Evolutionary conservation across 2,888 invertebrate genomes (phyloP).

Genomic region (Noctua comes): DNA sequence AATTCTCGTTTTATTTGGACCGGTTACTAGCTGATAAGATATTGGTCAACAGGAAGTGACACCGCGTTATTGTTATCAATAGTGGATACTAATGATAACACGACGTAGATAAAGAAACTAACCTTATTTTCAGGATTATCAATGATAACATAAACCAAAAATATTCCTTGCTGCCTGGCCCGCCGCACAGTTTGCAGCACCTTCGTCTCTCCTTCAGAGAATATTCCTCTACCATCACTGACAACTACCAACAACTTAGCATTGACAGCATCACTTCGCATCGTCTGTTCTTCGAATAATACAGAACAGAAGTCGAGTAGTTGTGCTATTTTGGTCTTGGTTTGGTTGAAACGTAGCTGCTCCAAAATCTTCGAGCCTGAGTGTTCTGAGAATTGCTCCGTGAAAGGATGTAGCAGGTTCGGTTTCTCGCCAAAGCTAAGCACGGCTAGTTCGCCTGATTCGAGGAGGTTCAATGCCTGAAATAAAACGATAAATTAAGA

Average conservation of each 20-base stretch:
- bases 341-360: conserved; percentile 96
- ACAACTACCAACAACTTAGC: conserved; percentile 97
- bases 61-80: too few relatives aligned
- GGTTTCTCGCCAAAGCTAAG: conserved; percentile 97
- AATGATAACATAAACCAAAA: conserved; percentile 98
- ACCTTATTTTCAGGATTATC: conserved; percentile 98
- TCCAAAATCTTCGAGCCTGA: conserved; percentile 96
- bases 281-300: conserved; percentile 85
- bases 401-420: conserved; percentile 96
- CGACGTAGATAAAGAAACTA: conserved; percentile 53
- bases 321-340: conserved; percentile 96
- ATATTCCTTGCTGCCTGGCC: conserved; percentile 95
- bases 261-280: conserved; percentile 90
- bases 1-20: too few relatives aligned
- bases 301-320: conserved; percentile 95
- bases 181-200: conserved; percentile 94
- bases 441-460: conserved; percentile 97
- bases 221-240: conserved; percentile 98
- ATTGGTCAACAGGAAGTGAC: too few relatives aligned
- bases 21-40: too few relatives aligned
- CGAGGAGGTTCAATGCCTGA: conserved; percentile 96
- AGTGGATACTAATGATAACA: too few relatives aligned
- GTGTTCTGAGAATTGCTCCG: conserved; percentile 96
- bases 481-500: conserved; percentile 47
- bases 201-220: conserved; percentile 95